Conservation (phyloP, 2,797 vertebrate genomes). For the Falco cherrug region DNA sequence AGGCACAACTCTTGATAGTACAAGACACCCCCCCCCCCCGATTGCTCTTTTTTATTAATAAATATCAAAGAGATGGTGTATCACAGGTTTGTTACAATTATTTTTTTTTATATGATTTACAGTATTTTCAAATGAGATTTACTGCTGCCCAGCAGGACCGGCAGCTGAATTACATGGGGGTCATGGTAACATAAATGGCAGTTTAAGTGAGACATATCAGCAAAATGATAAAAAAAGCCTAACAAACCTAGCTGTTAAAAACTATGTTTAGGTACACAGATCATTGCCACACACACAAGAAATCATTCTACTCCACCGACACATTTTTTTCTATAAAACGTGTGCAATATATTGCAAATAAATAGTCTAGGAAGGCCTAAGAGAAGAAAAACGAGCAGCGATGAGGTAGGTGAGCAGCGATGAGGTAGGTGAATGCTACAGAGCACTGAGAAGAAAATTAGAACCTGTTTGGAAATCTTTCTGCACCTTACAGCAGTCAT, state of each 20-base stretch:
- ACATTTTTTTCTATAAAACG: background rate
- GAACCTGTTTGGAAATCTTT: slow-evolving; percentile 20
- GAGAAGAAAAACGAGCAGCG: background rate
- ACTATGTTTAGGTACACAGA: background rate
- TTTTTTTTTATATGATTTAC: background rate
- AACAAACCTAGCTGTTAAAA: background rate
- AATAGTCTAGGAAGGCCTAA: background rate
- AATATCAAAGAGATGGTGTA: background rate
- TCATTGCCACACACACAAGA: background rate
- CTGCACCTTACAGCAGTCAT: slow-evolving; percentile 30
- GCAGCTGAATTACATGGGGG: background rate
- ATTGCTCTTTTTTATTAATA: background rate
- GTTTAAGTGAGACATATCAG: background rate
- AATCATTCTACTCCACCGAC: accelerated
- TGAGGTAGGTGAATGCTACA: background rate
- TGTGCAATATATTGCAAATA: background rate
- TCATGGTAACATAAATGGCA: background rate
- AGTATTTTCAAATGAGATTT: slow-evolving; percentile 7
- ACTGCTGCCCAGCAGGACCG: background rate
- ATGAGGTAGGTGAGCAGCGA: background rate
- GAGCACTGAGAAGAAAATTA: background rate
- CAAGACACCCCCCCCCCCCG: background rate
- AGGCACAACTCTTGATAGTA: background rate
- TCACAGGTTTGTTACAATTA: background rate
- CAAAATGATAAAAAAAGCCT: background rate